Evolutionary conservation across 35 echinoderm and acorn worm genomes (phyloP), one percentile per base, ranked within the genome.

Genomic region (Stichopus chloronotus): DNA sequence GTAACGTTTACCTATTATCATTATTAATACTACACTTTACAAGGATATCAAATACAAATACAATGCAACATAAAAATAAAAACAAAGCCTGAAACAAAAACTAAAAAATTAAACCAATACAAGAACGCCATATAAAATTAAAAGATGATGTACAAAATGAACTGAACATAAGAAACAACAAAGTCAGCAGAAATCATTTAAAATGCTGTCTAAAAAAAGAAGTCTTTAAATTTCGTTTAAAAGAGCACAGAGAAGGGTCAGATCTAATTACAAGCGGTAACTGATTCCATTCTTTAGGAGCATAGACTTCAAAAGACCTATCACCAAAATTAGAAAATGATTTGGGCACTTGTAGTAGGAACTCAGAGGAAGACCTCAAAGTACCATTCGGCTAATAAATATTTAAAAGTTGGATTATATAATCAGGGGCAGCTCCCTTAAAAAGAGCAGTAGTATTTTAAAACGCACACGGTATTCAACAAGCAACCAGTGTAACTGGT

Each of bases 201-300:
- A 3, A 43, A 43, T 43, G 30, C 30, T 43, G 30, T 43, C 30
- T 43, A 43, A 43, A 43, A 43, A 43, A 1, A 43, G 0, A 43
- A 43, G 30, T 43, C 30, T 43, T 43, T 43, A 43, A 43, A 43
- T 43, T 43, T 43, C 30, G 0, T 43, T 43, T 76, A 76, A 8
- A 76, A 76, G 72, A 76, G 7, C 72, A 76, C 11, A 76, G 13
- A 8, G 72, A 12, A 76, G 9, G 5, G 24, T 8, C 11, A 76
- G 72, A 76, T 76, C 72, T 76, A 12, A 6, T 76, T 8, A 0
- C 7, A 76, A 76, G 72, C 11, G 72, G 72, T 76, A 76, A 76
- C 13, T 76, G 72, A 76, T 83, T 83, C 80, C 80, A 83, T 83
- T 83, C 80, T 83, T 83, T 83, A 0, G 22, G 80, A 55, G n/a